Evolutionary conservation across 2,888 invertebrate species (phyloP).

Genomic region (Luperina testacea): DNA sequence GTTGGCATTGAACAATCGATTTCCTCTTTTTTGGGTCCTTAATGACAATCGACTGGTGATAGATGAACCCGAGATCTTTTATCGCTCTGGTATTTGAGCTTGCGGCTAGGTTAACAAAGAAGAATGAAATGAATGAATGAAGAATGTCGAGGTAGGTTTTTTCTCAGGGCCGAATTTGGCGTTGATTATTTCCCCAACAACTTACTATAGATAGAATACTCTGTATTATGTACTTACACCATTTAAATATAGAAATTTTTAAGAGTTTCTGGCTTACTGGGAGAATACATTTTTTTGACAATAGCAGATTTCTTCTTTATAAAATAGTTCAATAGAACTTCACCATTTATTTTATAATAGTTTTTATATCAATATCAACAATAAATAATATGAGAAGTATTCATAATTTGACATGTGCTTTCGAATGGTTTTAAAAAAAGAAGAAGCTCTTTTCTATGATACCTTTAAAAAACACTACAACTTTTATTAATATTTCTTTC

Average conservation of each 20-base stretch:
- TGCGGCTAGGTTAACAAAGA: too few relatives aligned
- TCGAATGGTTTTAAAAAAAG: background rate
- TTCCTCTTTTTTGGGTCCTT: too few relatives aligned
- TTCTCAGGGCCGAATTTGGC: too few relatives aligned
- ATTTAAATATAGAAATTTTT: background rate
- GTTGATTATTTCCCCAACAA: too few relatives aligned
- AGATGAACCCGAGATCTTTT: too few relatives aligned
- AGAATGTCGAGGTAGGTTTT: too few relatives aligned
- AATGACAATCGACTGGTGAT: too few relatives aligned
- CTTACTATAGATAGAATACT: background rate
- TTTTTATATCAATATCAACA: background rate
- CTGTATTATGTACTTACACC: background rate
- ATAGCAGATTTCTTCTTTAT: background rate
- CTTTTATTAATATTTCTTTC: slow-evolving; percentile 62
- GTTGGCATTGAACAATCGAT: too few relatives aligned
- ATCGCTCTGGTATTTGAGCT: too few relatives aligned
- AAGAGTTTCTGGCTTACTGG: background rate
- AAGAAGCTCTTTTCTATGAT: too few relatives aligned
- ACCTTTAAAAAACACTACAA: background rate
- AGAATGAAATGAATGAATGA: too few relatives aligned
- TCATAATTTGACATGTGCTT: background rate
- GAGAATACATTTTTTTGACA: background rate
- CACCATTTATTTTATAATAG: background rate
- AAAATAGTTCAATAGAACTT: background rate
- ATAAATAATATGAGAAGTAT: background rate